Evolutionary conservation across 2,113 vertebrate genomes (phyloP), one percentile per base, ranked within the genome.

Genomic region (Caloenas nicobarica): DNA sequence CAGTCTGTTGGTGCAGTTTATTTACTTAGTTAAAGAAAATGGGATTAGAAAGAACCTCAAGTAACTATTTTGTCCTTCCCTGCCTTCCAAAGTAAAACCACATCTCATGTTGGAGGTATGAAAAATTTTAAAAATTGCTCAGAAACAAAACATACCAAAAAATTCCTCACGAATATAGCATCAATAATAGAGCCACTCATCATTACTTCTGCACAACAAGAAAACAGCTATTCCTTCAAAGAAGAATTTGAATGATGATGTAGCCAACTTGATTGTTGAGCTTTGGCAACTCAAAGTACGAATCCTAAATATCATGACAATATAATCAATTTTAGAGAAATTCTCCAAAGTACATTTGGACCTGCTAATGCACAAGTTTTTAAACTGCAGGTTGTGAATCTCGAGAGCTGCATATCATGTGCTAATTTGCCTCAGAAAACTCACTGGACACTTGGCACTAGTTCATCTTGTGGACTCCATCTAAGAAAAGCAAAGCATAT

Each of bases 401-500:
- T 74, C 71, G 48, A 94, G 56, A 71, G 33, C 56, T 74, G 60
- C 13, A 56, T 44, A 57, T 83, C 33, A 7, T 21, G 48, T 56
- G 51, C 38, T 91, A 94, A 61, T 44, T 72, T 16, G 46, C 56
- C 62, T 84, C 62, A 74, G 82, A 94, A 87, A 96, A 86, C 57
- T 90, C 64, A 91, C 64, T 95, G 86, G 76, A 92, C 76, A 71
- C n/a, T 93, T 96, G 93, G 82, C 93, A 78, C 24, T 68, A 29
- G 13, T 78, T 94, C 71, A 71, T 74, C 53, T 74, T 79, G 31
- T 92, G 34, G 42, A 84, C 84, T 79, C 73, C 82, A 91, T 82
- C 88, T 83, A 88, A 88, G 69, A 66, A 94, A 91, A 96, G 69
- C 69, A 88, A 94, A 92, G 80, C 80, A 95, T 86, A 84, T 69